Base-by-base conservation (phyloP, 2,113 vertebrate species). In the Prunella himalayana region DNA sequence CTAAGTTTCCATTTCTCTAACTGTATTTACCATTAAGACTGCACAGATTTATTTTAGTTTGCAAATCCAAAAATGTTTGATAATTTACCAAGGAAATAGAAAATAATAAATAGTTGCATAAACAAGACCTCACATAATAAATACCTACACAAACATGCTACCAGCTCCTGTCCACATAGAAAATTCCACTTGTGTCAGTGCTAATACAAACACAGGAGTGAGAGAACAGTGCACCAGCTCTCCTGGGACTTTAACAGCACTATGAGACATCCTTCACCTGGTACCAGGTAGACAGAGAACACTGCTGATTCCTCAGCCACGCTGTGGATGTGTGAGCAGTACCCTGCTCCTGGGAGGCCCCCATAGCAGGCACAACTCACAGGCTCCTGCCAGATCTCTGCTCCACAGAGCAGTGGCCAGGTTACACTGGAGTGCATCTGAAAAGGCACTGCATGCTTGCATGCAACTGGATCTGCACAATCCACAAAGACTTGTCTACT, bases 241-340 rank as follows among this genome's bases (percentile, higher is more conserved):
- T 5, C 5, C 31, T 0, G 0, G 57, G 30, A 45, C 35, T 61
- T 30, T n/a, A 87, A 42, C 10, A 71, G 33, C 10, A 75, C 4
- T 16, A 30, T 2, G 41, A 78, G 16, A 47, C 7, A 11, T 66
- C 51, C 68, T 47, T 54, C 27, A 72, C 37, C 17, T n/a, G 22
- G 21, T 50, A 66, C 68, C 47, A 53, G 37, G 23, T 21, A 33
- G 47, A 51, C n/a, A 63, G 69, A 72, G 44, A 53, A 59, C 49
- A 30, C 15, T 11, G 35, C 4, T 5, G 2, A 53, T n/a, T 28
- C n/a, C 51, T 35, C 47, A 14, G 47, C 16, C 42, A 37, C 9
- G 17, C 28, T 25, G 41, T 18, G 25, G 47, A n/a, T 27, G 12
- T 8, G 19, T 7, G 4, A 49, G 60, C 76, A 89, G 61, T 21